Evolutionary conservation across 2,113 vertebrate species (phyloP).

Genomic region (Bothrops jararaca): DNA sequence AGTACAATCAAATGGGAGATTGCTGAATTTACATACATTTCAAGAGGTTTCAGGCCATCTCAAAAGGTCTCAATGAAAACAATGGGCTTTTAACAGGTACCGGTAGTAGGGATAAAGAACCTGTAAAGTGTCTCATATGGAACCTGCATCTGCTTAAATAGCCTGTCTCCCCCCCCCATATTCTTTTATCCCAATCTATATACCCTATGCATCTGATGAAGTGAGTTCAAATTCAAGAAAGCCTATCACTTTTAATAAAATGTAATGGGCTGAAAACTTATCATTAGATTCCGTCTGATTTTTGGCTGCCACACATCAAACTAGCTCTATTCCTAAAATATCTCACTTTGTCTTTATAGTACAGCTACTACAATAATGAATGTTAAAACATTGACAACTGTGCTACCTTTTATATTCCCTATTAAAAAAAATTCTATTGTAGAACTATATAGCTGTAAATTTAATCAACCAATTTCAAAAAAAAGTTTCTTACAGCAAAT

Average conservation of each 20-base stretch:
- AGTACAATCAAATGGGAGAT: neutral
- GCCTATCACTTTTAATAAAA: neutral
- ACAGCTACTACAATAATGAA: neutral
- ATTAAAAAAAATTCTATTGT: neutral
- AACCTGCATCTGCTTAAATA: neutral
- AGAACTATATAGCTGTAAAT: neutral
- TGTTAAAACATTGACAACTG: neutral
- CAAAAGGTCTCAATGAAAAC: neutral
- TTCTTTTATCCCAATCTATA: neutral
- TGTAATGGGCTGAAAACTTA: neutral
- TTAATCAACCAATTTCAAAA: neutral
- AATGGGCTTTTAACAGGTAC: neutral
- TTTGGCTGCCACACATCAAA: neutral
- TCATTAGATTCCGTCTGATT: neutral
- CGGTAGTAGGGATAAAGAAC: neutral
- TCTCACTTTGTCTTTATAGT: neutral
- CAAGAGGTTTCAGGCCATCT: neutral
- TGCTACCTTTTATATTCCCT: neutral
- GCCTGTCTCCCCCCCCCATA: neutral
- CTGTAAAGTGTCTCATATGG: neutral
- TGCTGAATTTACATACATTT: neutral
- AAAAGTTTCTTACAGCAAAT: neutral
- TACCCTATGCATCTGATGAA: neutral
- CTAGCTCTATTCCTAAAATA: neutral
- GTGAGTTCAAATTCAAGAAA: neutral